Base-by-base conservation (phyloP, 1,140 invertebrate species). In the Dinothrombium tinctorium region DNA sequence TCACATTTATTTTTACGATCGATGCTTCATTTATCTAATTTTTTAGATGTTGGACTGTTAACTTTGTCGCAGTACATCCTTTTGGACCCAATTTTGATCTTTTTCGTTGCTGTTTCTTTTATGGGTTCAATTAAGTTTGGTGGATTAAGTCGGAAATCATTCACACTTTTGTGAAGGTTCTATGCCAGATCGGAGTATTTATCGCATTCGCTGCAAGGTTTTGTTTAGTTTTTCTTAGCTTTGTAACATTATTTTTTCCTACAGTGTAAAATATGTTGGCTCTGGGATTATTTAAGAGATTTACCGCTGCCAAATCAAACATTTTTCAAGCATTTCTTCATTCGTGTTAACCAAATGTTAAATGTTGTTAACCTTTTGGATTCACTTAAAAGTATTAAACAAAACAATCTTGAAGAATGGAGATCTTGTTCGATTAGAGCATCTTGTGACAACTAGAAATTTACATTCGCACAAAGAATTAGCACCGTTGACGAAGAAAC, bases 241-340 rank as follows among this genome's bases (percentile, higher is more conserved):
- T 6, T 11, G 20, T 19, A 6, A 17, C 17, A 33, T 37, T 43
- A 8, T 25, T 14, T 14, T 15, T 28, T 11, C 20, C 17, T 43
- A 31, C 43, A 86, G 83, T 48, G 84, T 94, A 0, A 95, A 95
- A 63, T 95, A 95, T 67, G 87, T 95, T 41, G 89, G 89, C 7
- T 95, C 2, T 94, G 86, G 84, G 68, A 74, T 48, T 69, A 90
- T 46, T 62, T 92, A 11, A 83, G 83, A 14, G 73, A 92, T 58
- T 61, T 87, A 38, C 56, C 60, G 0, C 70, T 76, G 53, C 71
- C 84, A 42, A 66, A 90, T 50, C 64, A 54, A 32, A 67, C 74
- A 46, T 74, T 81, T 7, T 46, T 74, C 1, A 81, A 82, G 53
- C 84, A 92, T 63, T 69, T 92, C 44, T 42, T 76, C 6, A 77